phyloP scores from a whole-genome alignment of 2,113 vertebrate genomes.

The Bothrops jararaca region DNA sequence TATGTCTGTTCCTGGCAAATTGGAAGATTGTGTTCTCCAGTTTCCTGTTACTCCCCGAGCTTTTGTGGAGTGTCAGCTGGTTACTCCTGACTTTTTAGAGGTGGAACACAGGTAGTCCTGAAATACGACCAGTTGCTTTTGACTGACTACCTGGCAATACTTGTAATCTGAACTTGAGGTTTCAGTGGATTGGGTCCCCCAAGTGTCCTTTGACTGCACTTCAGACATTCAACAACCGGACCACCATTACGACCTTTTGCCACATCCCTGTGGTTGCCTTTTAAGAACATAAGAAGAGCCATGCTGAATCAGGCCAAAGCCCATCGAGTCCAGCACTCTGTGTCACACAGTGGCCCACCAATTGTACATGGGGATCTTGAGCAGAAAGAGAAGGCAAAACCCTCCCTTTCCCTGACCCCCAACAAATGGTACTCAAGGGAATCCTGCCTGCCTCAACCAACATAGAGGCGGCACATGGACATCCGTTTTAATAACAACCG shows the following conservation, averaged over 20 bases:
- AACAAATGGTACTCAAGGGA: too few species aligned
- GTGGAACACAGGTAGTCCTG: background rate
- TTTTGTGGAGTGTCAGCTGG: background rate
- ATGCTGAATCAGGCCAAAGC: too few species aligned
- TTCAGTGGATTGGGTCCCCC: background rate
- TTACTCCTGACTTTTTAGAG: background rate
- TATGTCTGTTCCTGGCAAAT: background rate
- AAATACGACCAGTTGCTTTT: fast-evolving
- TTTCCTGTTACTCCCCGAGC: too few species aligned
- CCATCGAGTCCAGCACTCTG: too few species aligned
- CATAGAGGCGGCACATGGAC: too few species aligned
- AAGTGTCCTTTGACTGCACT: background rate
- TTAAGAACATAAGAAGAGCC: too few species aligned
- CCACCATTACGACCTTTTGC: background rate
- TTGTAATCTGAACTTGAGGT: background rate
- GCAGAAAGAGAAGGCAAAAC: too few species aligned
- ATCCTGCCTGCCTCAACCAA: too few species aligned
- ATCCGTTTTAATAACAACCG: too few species aligned
- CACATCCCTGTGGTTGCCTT: background rate
- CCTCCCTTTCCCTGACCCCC: too few species aligned
- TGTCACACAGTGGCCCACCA: too few species aligned
- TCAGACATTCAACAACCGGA: background rate
- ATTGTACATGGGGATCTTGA: too few species aligned
- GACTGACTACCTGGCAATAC: background rate
- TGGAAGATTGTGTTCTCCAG: background rate